These are phyloP conservation scores for Lamprologus lemairii DNA, from an alignment of 2,113 vertebrate species.

Conservation along the genomic window DNA sequence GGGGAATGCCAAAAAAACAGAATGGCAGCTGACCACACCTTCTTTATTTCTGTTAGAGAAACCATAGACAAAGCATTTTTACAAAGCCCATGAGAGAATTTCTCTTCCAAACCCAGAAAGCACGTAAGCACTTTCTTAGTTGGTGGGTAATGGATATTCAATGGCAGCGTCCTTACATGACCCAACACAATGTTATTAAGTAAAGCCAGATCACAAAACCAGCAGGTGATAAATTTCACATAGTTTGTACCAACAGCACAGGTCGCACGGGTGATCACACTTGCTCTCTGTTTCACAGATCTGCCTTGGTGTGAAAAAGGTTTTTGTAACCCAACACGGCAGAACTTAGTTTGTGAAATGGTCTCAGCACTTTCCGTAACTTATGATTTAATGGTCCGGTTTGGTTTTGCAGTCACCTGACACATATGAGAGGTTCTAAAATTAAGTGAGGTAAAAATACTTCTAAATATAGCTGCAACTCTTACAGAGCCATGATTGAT, in stretches of 20 bases:
- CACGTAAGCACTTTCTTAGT: not conserved
- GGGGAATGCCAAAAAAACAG: not conserved
- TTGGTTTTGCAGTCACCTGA: not conserved
- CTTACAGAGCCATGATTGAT: not conserved
- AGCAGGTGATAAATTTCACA: not conserved
- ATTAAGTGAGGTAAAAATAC: not conserved
- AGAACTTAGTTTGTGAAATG: not conserved
- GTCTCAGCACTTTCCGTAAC: not conserved
- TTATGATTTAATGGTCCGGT: not conserved
- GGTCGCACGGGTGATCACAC: not conserved
- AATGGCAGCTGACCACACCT: not conserved
- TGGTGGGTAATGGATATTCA: not conserved
- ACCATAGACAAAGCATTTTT: not conserved
- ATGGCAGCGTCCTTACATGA: not conserved
- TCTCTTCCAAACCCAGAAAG: not conserved
- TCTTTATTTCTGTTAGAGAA: not conserved
- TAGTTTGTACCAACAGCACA: not conserved
- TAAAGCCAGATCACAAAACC: not conserved
- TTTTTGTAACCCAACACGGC: not conserved
- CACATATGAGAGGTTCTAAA: not conserved
- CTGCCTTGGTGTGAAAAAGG: not conserved
- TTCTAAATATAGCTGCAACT: not conserved
- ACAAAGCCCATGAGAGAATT: not conserved
- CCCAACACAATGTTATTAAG: not conserved
- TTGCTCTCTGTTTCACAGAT: not conserved